Conservation (phyloP, 35 echinoderm and acorn worm genomes). For the Nesometra sesokonis region DNA sequence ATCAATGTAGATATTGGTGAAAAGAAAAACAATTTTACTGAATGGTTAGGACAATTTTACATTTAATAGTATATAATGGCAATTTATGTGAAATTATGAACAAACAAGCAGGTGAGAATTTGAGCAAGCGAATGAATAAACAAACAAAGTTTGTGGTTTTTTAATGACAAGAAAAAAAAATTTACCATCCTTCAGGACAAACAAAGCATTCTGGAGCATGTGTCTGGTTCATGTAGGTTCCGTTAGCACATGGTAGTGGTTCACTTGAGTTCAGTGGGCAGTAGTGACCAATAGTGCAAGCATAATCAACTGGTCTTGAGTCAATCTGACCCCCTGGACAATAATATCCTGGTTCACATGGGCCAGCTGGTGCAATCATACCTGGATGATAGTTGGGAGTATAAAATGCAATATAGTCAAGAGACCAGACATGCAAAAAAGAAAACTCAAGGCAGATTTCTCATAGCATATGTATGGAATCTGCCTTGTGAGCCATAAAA, state of each 20-base stretch:
- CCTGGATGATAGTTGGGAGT: conserved; percentile 40
- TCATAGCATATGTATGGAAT: too few species aligned
- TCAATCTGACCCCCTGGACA: conserved; percentile 75
- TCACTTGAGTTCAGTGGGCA: conserved; percentile 78
- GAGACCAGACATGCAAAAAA: background rate
- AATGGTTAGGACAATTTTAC: too few species aligned
- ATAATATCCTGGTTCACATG: conserved; percentile 72
- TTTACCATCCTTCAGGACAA: conserved; percentile 82
- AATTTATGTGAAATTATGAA: too few species aligned
- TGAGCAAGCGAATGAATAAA: background rate
- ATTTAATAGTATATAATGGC: too few species aligned
- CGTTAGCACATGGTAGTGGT: conserved; percentile 74
- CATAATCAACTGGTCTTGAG: conserved; percentile 76
- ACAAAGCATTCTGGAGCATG: conserved; percentile 69
- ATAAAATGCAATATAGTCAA: background rate
- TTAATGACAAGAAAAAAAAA: background rate
- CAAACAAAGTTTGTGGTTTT: too few species aligned
- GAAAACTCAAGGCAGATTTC: too few species aligned
- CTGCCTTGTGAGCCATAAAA: too few species aligned
- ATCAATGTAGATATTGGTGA: too few species aligned
- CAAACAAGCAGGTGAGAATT: background rate
- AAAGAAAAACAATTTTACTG: too few species aligned
- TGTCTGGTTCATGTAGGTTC: conserved; percentile 97
- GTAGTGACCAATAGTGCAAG: conserved; percentile 76
- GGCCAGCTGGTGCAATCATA: conserved; percentile 40